Base-by-base conservation (phyloP, 2,888 invertebrate genomes). In the Vandiemenella viatica region DNA sequence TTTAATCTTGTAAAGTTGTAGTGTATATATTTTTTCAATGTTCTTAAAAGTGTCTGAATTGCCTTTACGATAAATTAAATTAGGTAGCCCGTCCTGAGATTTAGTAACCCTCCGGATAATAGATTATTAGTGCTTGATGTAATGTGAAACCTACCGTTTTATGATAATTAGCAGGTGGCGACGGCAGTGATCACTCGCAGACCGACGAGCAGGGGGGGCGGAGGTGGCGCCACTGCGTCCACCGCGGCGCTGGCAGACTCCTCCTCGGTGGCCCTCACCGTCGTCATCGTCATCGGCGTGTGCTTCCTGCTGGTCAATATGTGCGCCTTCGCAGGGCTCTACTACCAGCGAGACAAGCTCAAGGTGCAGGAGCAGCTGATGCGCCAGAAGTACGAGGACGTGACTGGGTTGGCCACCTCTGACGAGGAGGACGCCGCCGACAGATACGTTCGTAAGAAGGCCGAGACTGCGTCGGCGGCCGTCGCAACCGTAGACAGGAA, bases 251-350 rank as follows among this genome's bases (percentile, higher is more conserved):
- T 22, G 17, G 41, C 38, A 16, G 49, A 45, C 13, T 41, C 46
- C 1, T 67, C 82, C 1, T 58, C 60, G 0, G 55, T 53, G 4
- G 65, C 67, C 1, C 60, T 68, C 37, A 66, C 66, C 13, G 62
- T 71, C 55, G 63, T 72, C 44, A 65, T 70, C 37, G 64, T 70
- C 40, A 64, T 71, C 20, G 82, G 81, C 19, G 71, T 81, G 44
- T 65, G 83, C 41, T 86, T 89, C 61, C 67, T 89, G 6, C 66
- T 81, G 18, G 70, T 84, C 6, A 89, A 88, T 62, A 65, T 85
- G 10, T 73, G 77, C n/a, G 74, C 79, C 23, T 80, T 83, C 58
- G 68, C 76, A 1, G 73, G 75, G 53, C 66, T 85, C 37, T 83
- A 80, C 61, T 76, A 77, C 55, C 81, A 79, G 63, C 76, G 77